Conservation (phyloP, 2,888 invertebrate species). For the Melanchra persicariae region DNA sequence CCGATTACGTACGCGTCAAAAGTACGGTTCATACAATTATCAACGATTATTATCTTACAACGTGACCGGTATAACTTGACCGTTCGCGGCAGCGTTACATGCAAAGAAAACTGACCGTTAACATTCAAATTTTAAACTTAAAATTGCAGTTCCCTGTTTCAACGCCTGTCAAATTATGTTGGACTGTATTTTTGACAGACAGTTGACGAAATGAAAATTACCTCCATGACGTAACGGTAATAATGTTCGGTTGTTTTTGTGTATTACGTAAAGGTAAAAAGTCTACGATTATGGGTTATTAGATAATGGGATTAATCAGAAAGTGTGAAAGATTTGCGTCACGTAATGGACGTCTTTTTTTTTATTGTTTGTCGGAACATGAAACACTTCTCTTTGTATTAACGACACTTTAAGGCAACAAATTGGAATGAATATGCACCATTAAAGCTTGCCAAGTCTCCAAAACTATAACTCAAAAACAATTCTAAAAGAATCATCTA, state of each 20-base stretch:
- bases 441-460: not conserved
- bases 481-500: not conserved
- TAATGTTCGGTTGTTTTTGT: not conserved
- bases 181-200: slow-evolving; percentile 9
- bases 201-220: slow-evolving; percentile 47
- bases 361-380: not conserved
- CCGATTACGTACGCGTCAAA: slow-evolving; percentile 50
- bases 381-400: not conserved
- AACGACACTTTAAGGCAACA: not conserved
- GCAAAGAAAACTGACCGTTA: not conserved
- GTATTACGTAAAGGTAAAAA: slow-evolving; percentile 20
- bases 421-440: not conserved
- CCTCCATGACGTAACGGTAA: slow-evolving; percentile 29
- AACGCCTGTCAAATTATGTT: slow-evolving; percentile 17
- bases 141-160: slow-evolving; percentile 1
- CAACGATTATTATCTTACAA: slow-evolving; percentile 38
- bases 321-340: slow-evolving; percentile 29
- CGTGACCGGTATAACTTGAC: slow-evolving; percentile 5
- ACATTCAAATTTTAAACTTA: not conserved
- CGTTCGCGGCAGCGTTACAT: not conserved
- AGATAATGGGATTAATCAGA: slow-evolving; percentile 29
- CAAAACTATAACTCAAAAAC: not conserved
- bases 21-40: slow-evolving; percentile 43
- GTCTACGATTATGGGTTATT: slow-evolving; percentile 10
- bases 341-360: slow-evolving; percentile 22